phyloP scores from a whole-genome alignment of 2,113 vertebrate species.

The Struthidea cinerea region DNA sequence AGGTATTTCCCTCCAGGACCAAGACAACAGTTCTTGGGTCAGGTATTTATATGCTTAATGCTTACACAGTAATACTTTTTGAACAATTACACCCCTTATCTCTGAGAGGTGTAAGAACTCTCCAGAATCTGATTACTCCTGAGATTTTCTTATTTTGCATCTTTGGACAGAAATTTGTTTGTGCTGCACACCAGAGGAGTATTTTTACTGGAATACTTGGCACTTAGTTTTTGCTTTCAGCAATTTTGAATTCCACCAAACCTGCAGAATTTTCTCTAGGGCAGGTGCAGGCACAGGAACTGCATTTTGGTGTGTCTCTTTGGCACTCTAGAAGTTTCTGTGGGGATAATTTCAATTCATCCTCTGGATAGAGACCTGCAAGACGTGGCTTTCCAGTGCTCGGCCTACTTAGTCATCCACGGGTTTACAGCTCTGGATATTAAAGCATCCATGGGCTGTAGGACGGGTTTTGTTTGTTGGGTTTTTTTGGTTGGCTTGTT shows the following conservation, averaged over 20 bases:
- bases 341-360: not conserved
- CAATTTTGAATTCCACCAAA: not conserved
- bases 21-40: not conserved
- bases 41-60: not conserved
- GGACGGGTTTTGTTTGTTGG: not conserved
- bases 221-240: not conserved
- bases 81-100: rapidly evolving
- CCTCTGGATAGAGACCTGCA: not conserved
- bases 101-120: not conserved
- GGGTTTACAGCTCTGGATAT: not conserved
- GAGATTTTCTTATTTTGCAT: not conserved
- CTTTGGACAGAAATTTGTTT: not conserved
- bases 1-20: not conserved
- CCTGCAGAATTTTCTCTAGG: not conserved
- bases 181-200: not conserved
- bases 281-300: not conserved
- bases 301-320: not conserved
- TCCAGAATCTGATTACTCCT: not conserved
- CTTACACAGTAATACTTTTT: not conserved
- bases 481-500: not conserved
- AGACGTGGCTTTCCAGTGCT: not conserved
- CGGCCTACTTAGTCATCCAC: not conserved
- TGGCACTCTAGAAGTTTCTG: not conserved
- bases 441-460: not conserved
- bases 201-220: not conserved